Percentiles rank a stretch among this genome's conserved stretches.
phyloP scores from a whole-genome alignment of 2,797 vertebrate genomes.

The Sandelia bainsii region DNA sequence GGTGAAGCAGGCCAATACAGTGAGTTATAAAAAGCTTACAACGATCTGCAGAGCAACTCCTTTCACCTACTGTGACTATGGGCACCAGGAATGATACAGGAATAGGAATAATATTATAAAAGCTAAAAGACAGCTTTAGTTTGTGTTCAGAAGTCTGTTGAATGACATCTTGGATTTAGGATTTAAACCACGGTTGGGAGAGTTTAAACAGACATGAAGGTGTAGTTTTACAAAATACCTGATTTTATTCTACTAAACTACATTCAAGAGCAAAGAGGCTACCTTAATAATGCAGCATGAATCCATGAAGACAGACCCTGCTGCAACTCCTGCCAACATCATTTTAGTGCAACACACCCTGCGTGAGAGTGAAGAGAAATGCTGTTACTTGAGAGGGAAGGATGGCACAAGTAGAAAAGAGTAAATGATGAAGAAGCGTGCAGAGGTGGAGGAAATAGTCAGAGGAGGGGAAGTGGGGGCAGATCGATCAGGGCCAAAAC shows the following conservation, averaged over 20 bases:
- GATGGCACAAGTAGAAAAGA: conserved; percentile 19
- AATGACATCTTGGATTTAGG: neutral
- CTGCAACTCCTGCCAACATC: neutral
- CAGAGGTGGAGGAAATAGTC: conserved; percentile 21
- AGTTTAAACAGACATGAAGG: conserved; percentile 2
- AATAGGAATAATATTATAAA: too few species aligned
- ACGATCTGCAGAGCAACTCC: too few species aligned
- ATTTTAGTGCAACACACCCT: neutral
- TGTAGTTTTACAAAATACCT: conserved; percentile 19
- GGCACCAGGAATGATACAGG: too few species aligned
- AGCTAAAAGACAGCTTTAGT: neutral
- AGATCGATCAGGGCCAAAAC: conserved; percentile 64
- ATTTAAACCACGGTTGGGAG: conserved; percentile 7
- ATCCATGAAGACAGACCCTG: neutral
- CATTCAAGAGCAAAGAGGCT: neutral
- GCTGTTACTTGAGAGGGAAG: conserved; percentile 17
- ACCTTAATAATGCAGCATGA: conserved; percentile 4
- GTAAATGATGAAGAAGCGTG: conserved; percentile 8
- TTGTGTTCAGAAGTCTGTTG: neutral
- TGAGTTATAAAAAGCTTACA: too few species aligned
- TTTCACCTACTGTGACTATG: too few species aligned
- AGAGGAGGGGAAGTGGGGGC: conserved; percentile 48
- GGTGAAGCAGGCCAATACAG: too few species aligned
- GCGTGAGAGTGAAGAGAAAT: conserved; percentile 12
- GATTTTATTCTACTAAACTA: conserved; percentile 6